Base-by-base conservation (phyloP, 2,113 vertebrate species). In the Phylloscopus trochilus region DNA sequence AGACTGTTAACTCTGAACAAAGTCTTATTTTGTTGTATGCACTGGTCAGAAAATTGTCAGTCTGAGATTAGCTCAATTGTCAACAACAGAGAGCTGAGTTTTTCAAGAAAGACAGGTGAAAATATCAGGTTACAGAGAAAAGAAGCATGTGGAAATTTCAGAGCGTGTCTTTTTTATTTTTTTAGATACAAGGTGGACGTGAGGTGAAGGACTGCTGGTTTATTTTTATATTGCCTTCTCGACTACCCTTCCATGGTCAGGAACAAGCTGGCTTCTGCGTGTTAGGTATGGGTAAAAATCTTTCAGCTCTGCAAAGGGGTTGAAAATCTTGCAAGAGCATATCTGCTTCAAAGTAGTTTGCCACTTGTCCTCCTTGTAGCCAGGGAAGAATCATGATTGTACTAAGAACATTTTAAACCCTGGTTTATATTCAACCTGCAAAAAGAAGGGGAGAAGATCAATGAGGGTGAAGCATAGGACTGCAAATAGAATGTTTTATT, bases 91-190 rank as follows among this genome's bases (percentile, higher is more conserved):
- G 78, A 95, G 63, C 75, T 79, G 79, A 83, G 59, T 67, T 80
- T 95, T 72, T 76, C 2, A 2, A 92, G 81, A 94, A 96, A 90
- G 90, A 96, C 95, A 97, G 96, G 96, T 97, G 97, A 95, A 96
- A 95, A 70, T 96, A 95, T 90, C 92, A 90, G 52, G n/a, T 97
- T 97, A 86, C 96, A 97, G n/a, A 30, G 55, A 74, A 94, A 95
- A 91, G 56, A 87, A 67, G 78, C 82, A 60, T 35, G 62, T 95
- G 86, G 96, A 97, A 83, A 95, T 91, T 87, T 92, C 82, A 87
- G 90, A 85, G 70, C 2, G 0, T 87, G 58, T 63, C 7, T 15
- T 90, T 87, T 18, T 68, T 68, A 24, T 16, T 83, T 87, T 80
- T 90, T 78, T 28, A 79, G 60, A 35, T 69, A 22, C 88, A 95